Evolutionary conservation across 2,113 vertebrate genomes (phyloP).

Genomic region (Eupsittula cactorum): DNA sequence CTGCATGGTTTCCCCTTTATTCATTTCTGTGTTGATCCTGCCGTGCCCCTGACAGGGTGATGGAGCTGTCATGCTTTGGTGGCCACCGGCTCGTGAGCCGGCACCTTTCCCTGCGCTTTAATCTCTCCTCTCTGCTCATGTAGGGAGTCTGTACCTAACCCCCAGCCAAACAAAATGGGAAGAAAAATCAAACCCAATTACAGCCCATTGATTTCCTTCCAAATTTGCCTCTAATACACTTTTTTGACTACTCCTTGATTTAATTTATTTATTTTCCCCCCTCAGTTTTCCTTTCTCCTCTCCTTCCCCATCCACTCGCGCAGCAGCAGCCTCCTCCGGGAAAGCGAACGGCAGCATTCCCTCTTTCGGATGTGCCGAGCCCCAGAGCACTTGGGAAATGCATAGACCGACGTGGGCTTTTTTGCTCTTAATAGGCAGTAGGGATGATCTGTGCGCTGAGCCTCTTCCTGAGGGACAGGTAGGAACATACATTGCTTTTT

Average conservation of each 20-base stretch:
- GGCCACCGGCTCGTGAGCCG: conserved; percentile 55
- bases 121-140: neutral
- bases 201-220: conserved; percentile 65
- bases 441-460: neutral
- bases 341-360: neutral
- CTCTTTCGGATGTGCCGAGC: neutral
- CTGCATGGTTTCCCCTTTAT: conserved; percentile 1
- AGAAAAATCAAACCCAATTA: conserved; percentile 73
- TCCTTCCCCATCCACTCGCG: neutral
- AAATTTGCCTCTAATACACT: conserved; percentile 63
- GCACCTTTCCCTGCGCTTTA: neutral
- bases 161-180: conserved; percentile 1
- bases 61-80: conserved; percentile 76
- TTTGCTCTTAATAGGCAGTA: accelerated
- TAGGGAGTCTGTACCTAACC: conserved; percentile 16
- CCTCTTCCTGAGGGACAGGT: conserved; percentile 16
- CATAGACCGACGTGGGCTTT: neutral
- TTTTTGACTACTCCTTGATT: conserved; percentile 28
- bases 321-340: neutral
- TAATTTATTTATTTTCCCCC: too few species aligned
- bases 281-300: neutral
- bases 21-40: conserved; percentile 32
- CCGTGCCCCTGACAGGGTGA: conserved; percentile 71
- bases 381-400: neutral
- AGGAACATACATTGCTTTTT: neutral